These are phyloP conservation scores for Bhutanitis thaidina DNA, from an alignment of 2,888 invertebrate species.

Conservation along the genomic window DNA sequence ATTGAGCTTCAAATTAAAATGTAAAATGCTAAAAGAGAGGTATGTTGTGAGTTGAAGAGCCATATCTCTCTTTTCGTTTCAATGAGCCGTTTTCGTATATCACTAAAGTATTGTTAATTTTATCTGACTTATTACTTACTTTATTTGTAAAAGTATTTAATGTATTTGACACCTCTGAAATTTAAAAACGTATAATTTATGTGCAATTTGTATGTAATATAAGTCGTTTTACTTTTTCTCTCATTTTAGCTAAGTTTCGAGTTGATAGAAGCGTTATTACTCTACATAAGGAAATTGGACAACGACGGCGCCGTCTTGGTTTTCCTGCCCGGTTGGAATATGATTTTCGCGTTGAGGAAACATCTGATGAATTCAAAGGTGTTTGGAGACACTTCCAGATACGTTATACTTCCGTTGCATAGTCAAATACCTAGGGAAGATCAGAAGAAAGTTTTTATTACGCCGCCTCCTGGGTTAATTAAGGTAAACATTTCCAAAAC, in stretches of 20 bases:
- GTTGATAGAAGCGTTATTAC: slow-evolving; percentile 89
- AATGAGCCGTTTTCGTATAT: too few species aligned
- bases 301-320: slow-evolving; percentile 93
- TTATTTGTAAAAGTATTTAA: too few species aligned
- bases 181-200: not conserved
- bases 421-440: slow-evolving; percentile 98
- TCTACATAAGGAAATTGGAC: slow-evolving; percentile 79
- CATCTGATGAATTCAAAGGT: slow-evolving; percentile 84
- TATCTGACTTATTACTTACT: too few species aligned
- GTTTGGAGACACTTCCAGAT: slow-evolving; percentile 83
- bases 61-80: too few species aligned
- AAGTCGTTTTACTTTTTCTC: too few species aligned
- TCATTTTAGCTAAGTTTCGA: slow-evolving; percentile 89
- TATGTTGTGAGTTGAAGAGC: too few species aligned
- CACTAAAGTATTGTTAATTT: too few species aligned
- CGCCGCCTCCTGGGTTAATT: slow-evolving; percentile 89
- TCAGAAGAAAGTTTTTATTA: slow-evolving; percentile 94
- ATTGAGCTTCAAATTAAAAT: too few species aligned
- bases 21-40: too few species aligned
- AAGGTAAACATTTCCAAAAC: slow-evolving; percentile 83
- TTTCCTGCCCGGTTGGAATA: slow-evolving; percentile 98
- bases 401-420: slow-evolving; percentile 94
- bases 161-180: too few species aligned
- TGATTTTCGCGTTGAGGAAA: slow-evolving; percentile 95
- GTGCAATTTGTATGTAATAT: not conserved